phyloP scores from a whole-genome alignment of 2,113 vertebrate genomes.

The Anolis sagrei region DNA sequence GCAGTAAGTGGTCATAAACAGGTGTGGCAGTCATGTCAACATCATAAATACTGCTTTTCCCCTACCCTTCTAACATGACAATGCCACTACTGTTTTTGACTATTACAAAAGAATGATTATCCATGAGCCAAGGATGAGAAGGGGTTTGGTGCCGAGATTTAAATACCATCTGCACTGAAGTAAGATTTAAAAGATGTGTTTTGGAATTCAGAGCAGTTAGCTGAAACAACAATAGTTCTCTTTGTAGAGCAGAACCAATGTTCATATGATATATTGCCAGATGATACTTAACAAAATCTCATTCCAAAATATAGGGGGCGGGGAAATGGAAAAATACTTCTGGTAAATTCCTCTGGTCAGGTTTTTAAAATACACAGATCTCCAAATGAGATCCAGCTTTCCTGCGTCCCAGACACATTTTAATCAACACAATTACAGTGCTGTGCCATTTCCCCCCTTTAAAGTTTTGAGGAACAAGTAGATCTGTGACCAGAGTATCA shows the following conservation, averaged over 20 bases:
- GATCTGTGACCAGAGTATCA: not conserved
- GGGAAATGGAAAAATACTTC: constrained; percentile 8
- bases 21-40: not conserved
- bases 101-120: constrained; percentile 52
- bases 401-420: not conserved
- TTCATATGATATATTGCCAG: fast-evolving
- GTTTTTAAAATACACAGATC: not conserved
- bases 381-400: not conserved
- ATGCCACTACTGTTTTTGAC: constrained; percentile 52
- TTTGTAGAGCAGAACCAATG: constrained; percentile 53
- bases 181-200: constrained; percentile 39
- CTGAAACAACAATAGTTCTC: constrained; percentile 52
- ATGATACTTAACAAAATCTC: constrained; percentile 7
- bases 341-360: not conserved
- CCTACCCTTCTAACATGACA: not conserved
- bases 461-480: not conserved
- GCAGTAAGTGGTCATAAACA: not conserved
- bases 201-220: constrained; percentile 44
- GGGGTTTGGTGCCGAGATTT: not conserved
- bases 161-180: constrained; percentile 51
- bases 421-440: not conserved
- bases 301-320: not conserved
- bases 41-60: not conserved
- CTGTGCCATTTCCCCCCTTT: not conserved
- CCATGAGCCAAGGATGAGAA: constrained; percentile 51